Base-by-base conservation (phyloP, 2,113 vertebrate genomes). In the Burhinus bistriatus region DNA sequence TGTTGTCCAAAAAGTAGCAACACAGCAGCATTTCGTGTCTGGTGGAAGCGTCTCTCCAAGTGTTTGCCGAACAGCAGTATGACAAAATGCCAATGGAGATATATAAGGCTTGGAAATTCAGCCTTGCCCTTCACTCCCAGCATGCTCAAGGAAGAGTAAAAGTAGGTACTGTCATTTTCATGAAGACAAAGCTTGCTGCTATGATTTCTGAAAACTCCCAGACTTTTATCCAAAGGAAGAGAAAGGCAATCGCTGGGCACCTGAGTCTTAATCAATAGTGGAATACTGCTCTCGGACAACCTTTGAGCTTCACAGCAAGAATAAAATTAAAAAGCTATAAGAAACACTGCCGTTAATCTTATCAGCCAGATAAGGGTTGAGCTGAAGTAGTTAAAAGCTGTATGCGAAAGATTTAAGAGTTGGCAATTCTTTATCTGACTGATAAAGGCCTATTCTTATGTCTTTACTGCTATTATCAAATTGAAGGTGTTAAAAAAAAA, bases 331-430 rank as follows among this genome's bases (percentile, higher is more conserved):
- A 93, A 97, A 95, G 20, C 66, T 62, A 3, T 55, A 92, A 92
- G 95, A 96, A 96, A 68, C 12, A 30, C 44, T 95, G 94, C 71
- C 83, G 83, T 87, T 95, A 95, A 95, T 93, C 83, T 98, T 97
- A 98, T 98, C 97, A 76, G 87, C 5, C 42, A 96, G 97, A 92
- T 95, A 95, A 93, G 77, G 83, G 64, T 54, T 89, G 58, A 94
- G 54, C 9, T 71, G 40, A 77, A 82, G 59, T 57, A 91, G 51
- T 47, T 92, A 92, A 94, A 92, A 89, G 47, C 25, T 93, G 66
- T 52, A 65, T 59, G 72, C 9, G 36, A 79, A 87, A 91, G 92
- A 86, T 68, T 94, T 95, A 86, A 62, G 66, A 70, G 62, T 3
- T 86, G 49, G 42, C 4, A 6, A 57, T 42, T 90, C 89, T 96